Conservation (phyloP, 2,888 invertebrate genomes). For the Callinectes sapidus region DNA sequence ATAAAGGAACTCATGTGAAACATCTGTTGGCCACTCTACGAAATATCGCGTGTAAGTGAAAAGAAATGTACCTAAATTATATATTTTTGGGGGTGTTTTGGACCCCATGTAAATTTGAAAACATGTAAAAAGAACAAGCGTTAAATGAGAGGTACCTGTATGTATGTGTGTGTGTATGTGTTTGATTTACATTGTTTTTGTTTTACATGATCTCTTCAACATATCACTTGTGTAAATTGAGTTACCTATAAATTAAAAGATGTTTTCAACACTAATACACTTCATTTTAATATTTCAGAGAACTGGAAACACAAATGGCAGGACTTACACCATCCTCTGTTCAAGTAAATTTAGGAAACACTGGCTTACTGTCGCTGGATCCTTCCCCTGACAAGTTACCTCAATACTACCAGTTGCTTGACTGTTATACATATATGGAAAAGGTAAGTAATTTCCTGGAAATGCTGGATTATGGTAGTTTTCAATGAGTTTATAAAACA, state of each 20-base stretch:
- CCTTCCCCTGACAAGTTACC: conserved; percentile 92
- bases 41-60: too few relatives aligned
- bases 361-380: conserved; percentile 91
- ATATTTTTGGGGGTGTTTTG: too few relatives aligned
- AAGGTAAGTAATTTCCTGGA: conserved; percentile 81
- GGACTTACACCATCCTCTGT: conserved; percentile 52
- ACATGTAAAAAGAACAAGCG: too few relatives aligned
- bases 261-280: neutral
- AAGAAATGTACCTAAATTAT: too few relatives aligned
- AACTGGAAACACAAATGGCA: conserved; percentile 60
- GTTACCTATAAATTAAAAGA: neutral
- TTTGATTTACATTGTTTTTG: too few relatives aligned
- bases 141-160: too few relatives aligned
- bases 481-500: neutral
- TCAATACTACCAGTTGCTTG: conserved; percentile 89
- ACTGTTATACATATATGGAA: conserved; percentile 95
- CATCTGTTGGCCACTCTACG: too few relatives aligned
- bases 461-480: neutral
- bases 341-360: conserved; percentile 83
- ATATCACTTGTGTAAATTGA: too few relatives aligned
- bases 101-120: too few relatives aligned
- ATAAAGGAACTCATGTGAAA: too few relatives aligned
- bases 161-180: too few relatives aligned
- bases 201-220: too few relatives aligned
- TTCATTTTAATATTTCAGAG: conserved; percentile 41